Conservation (phyloP, 92 coral and sea anemone species). For the Palythoa heliodiscus region DNA sequence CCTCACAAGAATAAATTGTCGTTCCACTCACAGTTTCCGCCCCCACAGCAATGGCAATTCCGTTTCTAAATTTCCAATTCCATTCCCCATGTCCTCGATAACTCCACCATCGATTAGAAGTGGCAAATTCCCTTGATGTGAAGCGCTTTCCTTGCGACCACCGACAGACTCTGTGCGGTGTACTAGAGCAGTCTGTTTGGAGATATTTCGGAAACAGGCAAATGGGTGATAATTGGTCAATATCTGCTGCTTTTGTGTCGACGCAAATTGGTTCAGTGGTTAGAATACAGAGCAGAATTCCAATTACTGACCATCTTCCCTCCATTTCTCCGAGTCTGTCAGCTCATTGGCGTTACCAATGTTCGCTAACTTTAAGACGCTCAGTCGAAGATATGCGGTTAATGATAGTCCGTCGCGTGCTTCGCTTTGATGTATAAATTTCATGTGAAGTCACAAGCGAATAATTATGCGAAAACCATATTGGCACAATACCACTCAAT, state of each 20-base stretch:
- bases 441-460: slow-evolving; percentile 9
- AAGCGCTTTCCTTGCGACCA: slow-evolving; percentile 58
- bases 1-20: slow-evolving; percentile 26
- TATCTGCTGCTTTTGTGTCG: background rate
- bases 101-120: background rate
- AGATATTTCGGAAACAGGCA: slow-evolving; percentile 61
- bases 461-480: slow-evolving; percentile 31
- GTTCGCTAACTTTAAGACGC: too few relatives aligned
- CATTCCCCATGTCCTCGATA: slow-evolving; percentile 54
- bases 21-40: background rate
- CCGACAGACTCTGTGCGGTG: slow-evolving; percentile 42
- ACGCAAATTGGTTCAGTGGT: background rate
- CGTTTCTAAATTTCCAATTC: slow-evolving; percentile 47
- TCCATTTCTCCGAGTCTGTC: background rate
- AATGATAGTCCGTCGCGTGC: slow-evolving; percentile 19
- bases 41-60: slow-evolving; percentile 4
- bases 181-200: slow-evolving; percentile 50
- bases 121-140: slow-evolving; percentile 35
- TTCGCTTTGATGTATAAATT: background rate
- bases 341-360: background rate
- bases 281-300: background rate
- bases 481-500: background rate
- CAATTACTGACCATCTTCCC: background rate
- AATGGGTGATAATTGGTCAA: background rate
- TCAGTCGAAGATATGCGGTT: background rate